Percentiles rank a stretch among this genome's conserved stretches.
Conservation (phyloP, 2,888 invertebrate species). For the Mechanitis mazaeus region DNA sequence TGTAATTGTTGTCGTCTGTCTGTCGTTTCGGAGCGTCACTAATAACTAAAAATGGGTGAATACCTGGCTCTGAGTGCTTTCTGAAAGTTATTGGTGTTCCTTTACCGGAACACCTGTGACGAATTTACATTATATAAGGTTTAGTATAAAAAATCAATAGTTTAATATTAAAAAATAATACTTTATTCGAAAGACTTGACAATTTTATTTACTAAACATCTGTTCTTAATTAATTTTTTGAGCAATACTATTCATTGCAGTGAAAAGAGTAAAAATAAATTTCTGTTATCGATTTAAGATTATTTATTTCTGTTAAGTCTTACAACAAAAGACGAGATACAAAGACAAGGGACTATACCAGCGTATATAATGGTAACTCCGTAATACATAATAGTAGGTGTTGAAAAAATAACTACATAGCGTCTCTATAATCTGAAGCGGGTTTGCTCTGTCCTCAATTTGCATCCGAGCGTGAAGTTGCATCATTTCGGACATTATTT, state of each 20-base stretch:
- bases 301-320: no score
- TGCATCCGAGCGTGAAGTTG: conserved; percentile 39
- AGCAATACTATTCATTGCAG: no score
- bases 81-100: not conserved
- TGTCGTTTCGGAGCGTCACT: conserved; percentile 20
- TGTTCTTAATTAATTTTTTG: no score
- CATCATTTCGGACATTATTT: conserved; percentile 40
- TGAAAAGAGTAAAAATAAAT: no score
- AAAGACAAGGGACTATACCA: no score
- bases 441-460: conserved; percentile 33
- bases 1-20: not conserved
- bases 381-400: conserved; percentile 15
- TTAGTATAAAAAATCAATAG: not conserved
- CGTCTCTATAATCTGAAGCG: conserved; percentile 18
- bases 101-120: not conserved
- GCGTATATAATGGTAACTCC: not conserved
- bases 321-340: no score
- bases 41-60: conserved; percentile 22
- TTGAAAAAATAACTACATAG: conserved; percentile 25
- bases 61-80: conserved; percentile 19
- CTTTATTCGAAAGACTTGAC: no score
- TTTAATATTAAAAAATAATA: no score
- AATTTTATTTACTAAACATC: no score
- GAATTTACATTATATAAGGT: not conserved
- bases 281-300: no score